Evolutionary conservation across 1,140 invertebrate genomes (phyloP), one percentile per base, ranked within the genome.

Genomic region (Psilanteris sp.): DNA sequence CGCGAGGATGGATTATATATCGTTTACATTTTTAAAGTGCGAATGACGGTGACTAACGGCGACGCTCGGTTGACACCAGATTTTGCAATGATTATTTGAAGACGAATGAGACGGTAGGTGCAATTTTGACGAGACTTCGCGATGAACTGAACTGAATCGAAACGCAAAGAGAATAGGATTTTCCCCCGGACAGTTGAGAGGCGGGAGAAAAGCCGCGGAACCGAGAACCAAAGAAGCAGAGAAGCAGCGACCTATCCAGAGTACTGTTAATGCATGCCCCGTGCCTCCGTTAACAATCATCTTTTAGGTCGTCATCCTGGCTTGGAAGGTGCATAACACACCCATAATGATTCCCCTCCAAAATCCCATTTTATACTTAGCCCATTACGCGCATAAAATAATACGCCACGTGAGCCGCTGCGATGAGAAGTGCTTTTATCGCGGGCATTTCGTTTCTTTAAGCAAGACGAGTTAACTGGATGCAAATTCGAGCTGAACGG

Each of bases 261-360:
- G 83, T 86, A 88, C 85, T 86, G 87, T 87, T 87, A 87, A 87
- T 87, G 83, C 87, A 88, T 86, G 87, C 82, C 85, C 59, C 61
- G 55, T 87, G 86, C 85, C 70, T 87, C 85, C 52, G 75, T 81
- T 88, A 88, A 88, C 84, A 77, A 87, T 85, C 81, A 83, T 83
- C 75, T 79, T 85, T 77, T 64, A 64, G 37, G 26, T 62, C 61
- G 67, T 71, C 59, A 61, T 77, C 66, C 11, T 64, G 32, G 66
- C 36, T 34, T 18, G 52, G 10, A 9, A 66, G 46, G 67, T 54
- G 36, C 34, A 34, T 43, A 29, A 36, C 55, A 77, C 78, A 74
- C 79, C 77, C 77, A 78, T 72, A 77, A 82, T 57, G 66, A 52
- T 73, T 52, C 73, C n/a, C 24, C 44, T 37, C 36, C 46, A 29